phyloP scores from a whole-genome alignment of 2,888 invertebrate species.

The Falcaria lacertinaria region DNA sequence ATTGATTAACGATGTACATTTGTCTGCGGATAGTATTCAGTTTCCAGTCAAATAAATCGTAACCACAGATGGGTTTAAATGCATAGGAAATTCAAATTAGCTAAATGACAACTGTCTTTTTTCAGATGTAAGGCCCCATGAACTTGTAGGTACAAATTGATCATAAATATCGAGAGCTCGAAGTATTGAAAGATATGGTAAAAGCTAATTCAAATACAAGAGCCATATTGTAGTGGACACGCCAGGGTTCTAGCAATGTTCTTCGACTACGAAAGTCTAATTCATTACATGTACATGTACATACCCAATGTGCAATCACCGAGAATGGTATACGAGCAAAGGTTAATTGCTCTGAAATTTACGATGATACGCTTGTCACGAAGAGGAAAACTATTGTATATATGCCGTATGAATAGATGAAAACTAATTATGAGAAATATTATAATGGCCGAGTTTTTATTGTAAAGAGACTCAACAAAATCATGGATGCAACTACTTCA shows the following conservation, averaged over 20 bases:
- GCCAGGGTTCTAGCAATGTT: background rate
- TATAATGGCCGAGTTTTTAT: background rate
- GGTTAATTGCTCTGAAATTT: constrained; percentile 15
- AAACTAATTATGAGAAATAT: background rate
- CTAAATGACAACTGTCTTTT: background rate
- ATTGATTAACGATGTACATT: constrained; percentile 7
- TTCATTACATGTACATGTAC: constrained; percentile 6
- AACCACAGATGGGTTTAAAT: background rate
- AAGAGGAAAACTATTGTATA: constrained; percentile 1
- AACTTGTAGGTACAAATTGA: background rate
- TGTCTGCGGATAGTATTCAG: constrained; percentile 1
- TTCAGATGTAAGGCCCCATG: background rate
- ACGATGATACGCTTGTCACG: constrained; percentile 2
- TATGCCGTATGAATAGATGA: background rate
- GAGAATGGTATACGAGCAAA: constrained; percentile 14
- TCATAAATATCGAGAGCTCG: background rate
- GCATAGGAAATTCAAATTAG: background rate
- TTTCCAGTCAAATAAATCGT: background rate
- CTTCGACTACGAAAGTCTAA: background rate
- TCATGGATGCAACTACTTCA: no score
- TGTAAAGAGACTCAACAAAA: no score
- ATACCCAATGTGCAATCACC: constrained; percentile 6
- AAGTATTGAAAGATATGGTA: background rate
- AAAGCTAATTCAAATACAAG: background rate
- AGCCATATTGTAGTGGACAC: background rate